Evolutionary conservation across 2,797 vertebrate genomes (phyloP).

Genomic region (Xyrichtys novacula): DNA sequence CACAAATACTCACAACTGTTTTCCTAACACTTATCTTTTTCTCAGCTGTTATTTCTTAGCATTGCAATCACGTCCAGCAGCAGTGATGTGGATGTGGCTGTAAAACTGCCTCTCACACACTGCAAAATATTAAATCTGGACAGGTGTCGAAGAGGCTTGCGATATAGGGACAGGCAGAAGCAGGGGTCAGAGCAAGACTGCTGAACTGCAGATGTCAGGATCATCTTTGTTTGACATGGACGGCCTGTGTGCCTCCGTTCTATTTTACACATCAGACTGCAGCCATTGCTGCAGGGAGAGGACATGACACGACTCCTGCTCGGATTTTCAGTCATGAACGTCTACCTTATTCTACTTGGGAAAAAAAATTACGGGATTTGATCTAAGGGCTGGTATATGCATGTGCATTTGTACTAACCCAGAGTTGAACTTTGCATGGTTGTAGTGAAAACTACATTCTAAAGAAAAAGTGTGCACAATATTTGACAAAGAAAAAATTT

Average conservation of each 20-base stretch:
- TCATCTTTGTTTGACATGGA: constrained; percentile 57
- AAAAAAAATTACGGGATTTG: constrained; percentile 24
- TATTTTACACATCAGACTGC: constrained; percentile 40
- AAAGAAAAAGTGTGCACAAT: background rate
- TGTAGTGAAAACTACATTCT: background rate
- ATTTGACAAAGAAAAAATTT: too few relatives aligned
- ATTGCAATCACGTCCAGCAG: constrained; percentile 3
- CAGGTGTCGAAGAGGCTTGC: constrained; percentile 43
- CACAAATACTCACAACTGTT: background rate
- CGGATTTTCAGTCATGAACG: constrained; percentile 37
- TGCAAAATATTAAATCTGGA: constrained; percentile 56
- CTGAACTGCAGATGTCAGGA: constrained; percentile 77
- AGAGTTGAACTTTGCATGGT: background rate
- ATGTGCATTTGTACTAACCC: constrained; percentile 2
- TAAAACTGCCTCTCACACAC: constrained; percentile 36
- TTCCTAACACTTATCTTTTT: background rate
- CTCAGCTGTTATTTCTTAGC: background rate
- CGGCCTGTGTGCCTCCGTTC: constrained; percentile 42
- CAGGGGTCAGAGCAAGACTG: constrained; percentile 65
- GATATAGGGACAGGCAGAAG: constrained; percentile 47
- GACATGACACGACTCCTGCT: constrained; percentile 40
- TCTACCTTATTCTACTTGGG: constrained; percentile 27
- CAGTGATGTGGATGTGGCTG: constrained; percentile 26
- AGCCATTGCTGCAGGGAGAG: constrained; percentile 34
- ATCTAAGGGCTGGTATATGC: background rate